A percentile compares a stretch with the other conserved stretches of the same genome.
phyloP scores from a whole-genome alignment of 2,888 invertebrate species.

The Epicampocera succincta region DNA sequence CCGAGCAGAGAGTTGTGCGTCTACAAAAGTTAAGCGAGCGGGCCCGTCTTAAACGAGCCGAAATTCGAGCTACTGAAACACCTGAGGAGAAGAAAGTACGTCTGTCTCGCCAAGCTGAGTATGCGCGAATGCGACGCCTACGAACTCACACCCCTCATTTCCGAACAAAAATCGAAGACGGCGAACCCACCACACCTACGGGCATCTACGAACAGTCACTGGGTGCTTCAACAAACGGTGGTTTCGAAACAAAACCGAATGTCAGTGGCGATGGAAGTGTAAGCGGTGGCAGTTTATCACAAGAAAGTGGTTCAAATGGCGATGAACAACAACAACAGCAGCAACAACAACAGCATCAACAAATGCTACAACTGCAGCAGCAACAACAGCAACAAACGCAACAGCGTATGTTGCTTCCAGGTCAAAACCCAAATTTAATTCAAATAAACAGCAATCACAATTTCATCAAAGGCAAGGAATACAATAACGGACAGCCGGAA shows the following conservation, averaged over 20 bases:
- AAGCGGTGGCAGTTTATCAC: conserved; percentile 67
- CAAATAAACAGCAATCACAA: conserved; percentile 69
- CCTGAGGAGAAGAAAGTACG: conserved; percentile 79
- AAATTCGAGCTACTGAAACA: conserved; percentile 79
- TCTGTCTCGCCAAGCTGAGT: conserved; percentile 80
- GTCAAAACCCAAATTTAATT: conserved; percentile 73
- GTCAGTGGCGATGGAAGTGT: conserved; percentile 63
- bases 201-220: conserved; percentile 62
- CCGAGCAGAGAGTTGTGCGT: conserved; percentile 79
- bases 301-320: conserved; percentile 67
- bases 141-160: conserved; percentile 78
- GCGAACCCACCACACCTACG: conserved; percentile 45
- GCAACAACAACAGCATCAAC: conserved; percentile 72
- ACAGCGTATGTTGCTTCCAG: conserved; percentile 69
- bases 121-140: conserved; percentile 79
- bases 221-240: conserved; percentile 71
- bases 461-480: conserved; percentile 73
- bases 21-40: conserved; percentile 80
- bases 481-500: conserved; percentile 75
- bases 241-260: conserved; percentile 75
- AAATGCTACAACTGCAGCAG: conserved; percentile 73
- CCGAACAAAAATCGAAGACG: conserved; percentile 73
- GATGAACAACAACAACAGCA: conserved; percentile 68
- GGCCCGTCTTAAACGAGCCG: conserved; percentile 80
- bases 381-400: conserved; percentile 72